Percentiles rank a stretch among this genome's conserved stretches.
Conservation (phyloP, 2,113 vertebrate genomes). For the Nannobrachium achirus region DNA sequence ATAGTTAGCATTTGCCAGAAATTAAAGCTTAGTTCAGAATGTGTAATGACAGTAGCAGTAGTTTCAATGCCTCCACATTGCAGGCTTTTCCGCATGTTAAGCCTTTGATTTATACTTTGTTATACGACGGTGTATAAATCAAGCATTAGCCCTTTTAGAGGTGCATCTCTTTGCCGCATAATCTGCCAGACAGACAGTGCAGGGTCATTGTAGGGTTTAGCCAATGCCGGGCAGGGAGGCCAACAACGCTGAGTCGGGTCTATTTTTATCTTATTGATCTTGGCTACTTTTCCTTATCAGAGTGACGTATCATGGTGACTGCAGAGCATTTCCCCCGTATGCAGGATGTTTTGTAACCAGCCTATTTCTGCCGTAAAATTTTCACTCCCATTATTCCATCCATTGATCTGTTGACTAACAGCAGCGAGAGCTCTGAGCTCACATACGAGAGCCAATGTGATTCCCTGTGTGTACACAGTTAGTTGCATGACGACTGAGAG, state of each 20-base stretch:
- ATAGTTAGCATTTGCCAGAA: too few relatives aligned
- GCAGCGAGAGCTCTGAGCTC: background rate
- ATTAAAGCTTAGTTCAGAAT: too few relatives aligned
- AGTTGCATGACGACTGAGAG: background rate
- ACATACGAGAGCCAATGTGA: background rate
- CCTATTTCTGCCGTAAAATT: background rate
- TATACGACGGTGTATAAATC: too few relatives aligned
- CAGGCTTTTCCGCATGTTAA: too few relatives aligned
- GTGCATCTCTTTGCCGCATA: too few relatives aligned
- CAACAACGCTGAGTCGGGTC: background rate
- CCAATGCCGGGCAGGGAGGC: background rate
- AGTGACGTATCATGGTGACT: conserved; percentile 39
- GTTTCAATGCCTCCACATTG: too few relatives aligned
- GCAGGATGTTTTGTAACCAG: conserved; percentile 44
- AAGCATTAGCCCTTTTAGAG: too few relatives aligned
- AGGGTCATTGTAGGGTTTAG: too few relatives aligned
- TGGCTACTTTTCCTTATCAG: conserved; percentile 19
- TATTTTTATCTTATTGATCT: conserved; percentile 24
- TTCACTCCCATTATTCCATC: background rate
- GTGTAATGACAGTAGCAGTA: too few relatives aligned
- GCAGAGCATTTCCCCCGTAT: conserved; percentile 19
- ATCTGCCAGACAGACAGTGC: too few relatives aligned
- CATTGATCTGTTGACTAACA: conserved; percentile 15
- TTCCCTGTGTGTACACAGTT: background rate
- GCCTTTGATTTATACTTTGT: too few relatives aligned